Percentiles rank a stretch among this genome's conserved stretches.
Evolutionary conservation across 1,140 invertebrate species (phyloP).

Genomic region (Drepana arcuata): DNA sequence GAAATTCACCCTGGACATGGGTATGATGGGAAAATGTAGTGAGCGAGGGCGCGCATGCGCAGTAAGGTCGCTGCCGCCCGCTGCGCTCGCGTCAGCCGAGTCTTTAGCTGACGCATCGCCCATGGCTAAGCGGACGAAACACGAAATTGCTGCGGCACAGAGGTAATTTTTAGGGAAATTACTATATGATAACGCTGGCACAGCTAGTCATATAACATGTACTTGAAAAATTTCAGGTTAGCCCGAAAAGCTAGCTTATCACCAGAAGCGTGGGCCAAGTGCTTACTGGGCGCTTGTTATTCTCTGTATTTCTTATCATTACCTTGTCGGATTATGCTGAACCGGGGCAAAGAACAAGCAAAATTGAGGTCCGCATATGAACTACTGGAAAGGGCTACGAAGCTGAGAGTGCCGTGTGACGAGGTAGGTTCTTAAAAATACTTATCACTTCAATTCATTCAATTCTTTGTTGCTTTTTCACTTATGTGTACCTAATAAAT

Average conservation of each 20-base stretch:
- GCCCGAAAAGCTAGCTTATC: slow-evolving; percentile 82
- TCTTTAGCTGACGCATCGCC: slow-evolving; percentile 84
- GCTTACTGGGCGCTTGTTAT: slow-evolving; percentile 88
- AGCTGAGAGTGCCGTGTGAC: slow-evolving; percentile 87
- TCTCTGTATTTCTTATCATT: slow-evolving; percentile 98
- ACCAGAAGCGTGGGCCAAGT: slow-evolving; percentile 94
- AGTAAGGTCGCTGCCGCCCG: slow-evolving; percentile 53
- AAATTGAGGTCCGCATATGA: slow-evolving; percentile 90
- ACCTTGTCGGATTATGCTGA: slow-evolving; percentile 75
- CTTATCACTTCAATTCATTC: not conserved
- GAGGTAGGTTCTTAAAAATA: slow-evolving; percentile 76
- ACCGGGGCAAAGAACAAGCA: slow-evolving; percentile 77
- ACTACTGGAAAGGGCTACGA: slow-evolving; percentile 88
- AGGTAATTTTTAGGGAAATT: too few relatives aligned
- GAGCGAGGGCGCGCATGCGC: slow-evolving; percentile 46
- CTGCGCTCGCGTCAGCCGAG: slow-evolving; percentile 45
- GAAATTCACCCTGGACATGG: slow-evolving; percentile 71
- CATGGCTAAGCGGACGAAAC: slow-evolving; percentile 93
- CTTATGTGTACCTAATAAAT: too few relatives aligned
- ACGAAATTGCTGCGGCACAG: slow-evolving; percentile 94
- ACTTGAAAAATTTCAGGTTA: slow-evolving; percentile 74
- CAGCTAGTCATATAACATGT: too few relatives aligned
- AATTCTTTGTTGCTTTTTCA: not conserved
- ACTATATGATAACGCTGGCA: too few relatives aligned
- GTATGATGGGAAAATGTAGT: slow-evolving; percentile 51